Evolutionary conservation across 2,113 vertebrate species (phyloP), one percentile per base, ranked within the genome.

Genomic region (Choloepus hoffmanni): DNA sequence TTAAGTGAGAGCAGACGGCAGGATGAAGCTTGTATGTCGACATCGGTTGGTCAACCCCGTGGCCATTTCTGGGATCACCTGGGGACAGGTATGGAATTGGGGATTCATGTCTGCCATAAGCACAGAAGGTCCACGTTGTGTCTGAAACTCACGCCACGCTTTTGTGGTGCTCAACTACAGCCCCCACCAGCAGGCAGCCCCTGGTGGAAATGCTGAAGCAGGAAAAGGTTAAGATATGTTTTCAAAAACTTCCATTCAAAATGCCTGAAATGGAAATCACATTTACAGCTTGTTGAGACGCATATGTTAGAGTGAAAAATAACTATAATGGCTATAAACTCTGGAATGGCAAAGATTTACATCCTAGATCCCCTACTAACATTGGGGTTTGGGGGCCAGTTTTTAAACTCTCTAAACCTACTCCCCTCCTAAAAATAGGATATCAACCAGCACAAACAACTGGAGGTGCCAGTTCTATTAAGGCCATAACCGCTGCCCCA

Each of bases 231-330:
- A 82, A 68, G 40, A 21, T 81, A 82, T 88, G 33, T 87, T 84
- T 86, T 40, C 53, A 55, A 90, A 85, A 77, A 43, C 7, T 90
- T 58, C 2, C 18, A 77, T 8, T 43, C 24, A 63, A 95, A 95
- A 92, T 85, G 73, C 18, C 81, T 85, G 40, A 88, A 85, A 70
- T n/a, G 63, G 90, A 94, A 81, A 90, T 19, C 30, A 86, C 7
- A 45, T 55, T 43, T 70, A 73, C 67, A 63, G 19, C 16, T 78
- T 74, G 63, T 45, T 33, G 18, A 67, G 24, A 76, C 53, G 4
- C 19, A 65, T 55, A 26, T 45, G 30, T 50, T 87, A 67, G 4
- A 78, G 33, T 76, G 60, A 93, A 16, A 58, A 60, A 55, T 33
- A 33, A 58, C 63, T 14, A 36, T 28, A 48, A 78, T 33, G 53